Conservation (phyloP, 2,888 invertebrate species). For the Clunio marinus region DNA sequence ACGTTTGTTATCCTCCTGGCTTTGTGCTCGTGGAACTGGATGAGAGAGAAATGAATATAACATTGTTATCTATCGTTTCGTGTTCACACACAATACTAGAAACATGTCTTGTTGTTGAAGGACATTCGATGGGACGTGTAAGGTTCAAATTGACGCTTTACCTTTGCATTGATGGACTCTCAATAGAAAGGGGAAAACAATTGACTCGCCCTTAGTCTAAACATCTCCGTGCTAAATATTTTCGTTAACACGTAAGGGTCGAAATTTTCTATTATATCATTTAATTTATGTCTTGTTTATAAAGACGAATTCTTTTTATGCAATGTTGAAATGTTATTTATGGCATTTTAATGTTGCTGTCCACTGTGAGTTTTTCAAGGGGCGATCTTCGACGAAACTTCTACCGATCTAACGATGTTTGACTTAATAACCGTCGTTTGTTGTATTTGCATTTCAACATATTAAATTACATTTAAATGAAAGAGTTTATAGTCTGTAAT, state of each 20-base stretch:
- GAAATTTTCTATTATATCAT: not conserved
- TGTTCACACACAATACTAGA: not conserved
- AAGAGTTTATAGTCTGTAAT: not conserved
- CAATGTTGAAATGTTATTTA: constrained; percentile 4
- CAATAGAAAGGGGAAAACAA: not conserved
- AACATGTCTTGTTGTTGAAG: not conserved
- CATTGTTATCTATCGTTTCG: constrained; percentile 4
- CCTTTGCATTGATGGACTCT: not conserved
- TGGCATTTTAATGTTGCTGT: constrained; percentile 20
- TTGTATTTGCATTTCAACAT: constrained; percentile 4
- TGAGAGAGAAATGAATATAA: not conserved
- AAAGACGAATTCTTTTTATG: not conserved
- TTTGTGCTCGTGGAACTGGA: not conserved
- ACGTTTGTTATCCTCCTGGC: constrained; percentile 37
- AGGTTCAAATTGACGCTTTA: not conserved
- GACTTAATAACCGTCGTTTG: constrained; percentile 2
- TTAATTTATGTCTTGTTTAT: constrained; percentile 24
- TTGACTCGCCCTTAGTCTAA: too few species aligned
- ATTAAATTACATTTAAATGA: not conserved
- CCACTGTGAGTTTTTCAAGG: not conserved
- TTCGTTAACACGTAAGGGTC: constrained; percentile 19
- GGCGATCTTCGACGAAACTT: not conserved
- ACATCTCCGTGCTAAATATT: constrained; percentile 15
- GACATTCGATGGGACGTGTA: not conserved
- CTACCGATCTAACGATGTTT: too few species aligned